Evolutionary conservation across 1,140 invertebrate genomes (phyloP).

Genomic region (Bradynema listronoti): DNA sequence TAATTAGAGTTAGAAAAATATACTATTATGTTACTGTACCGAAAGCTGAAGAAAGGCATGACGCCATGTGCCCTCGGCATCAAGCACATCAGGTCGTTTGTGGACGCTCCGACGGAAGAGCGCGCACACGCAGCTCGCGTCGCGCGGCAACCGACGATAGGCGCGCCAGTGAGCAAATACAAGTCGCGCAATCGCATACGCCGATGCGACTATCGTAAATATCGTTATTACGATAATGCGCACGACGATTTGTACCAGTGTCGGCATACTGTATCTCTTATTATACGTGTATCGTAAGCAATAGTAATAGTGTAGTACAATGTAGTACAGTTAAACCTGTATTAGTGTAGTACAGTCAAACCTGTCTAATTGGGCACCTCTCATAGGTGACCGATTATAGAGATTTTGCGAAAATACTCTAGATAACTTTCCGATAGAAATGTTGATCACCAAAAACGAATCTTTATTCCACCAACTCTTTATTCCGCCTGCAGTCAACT

Average conservation of each 20-base stretch:
- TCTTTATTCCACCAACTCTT: too few relatives aligned
- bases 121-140: too few relatives aligned
- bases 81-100: slow-evolving; percentile 10
- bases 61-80: slow-evolving; percentile 11
- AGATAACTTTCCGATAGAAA: too few relatives aligned
- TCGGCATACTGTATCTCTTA: slow-evolving; percentile 16
- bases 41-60: slow-evolving; percentile 23
- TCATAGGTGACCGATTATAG: too few relatives aligned
- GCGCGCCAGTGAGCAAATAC: not conserved
- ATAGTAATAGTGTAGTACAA: too few relatives aligned
- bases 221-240: slow-evolving; percentile 10
- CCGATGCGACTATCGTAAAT: slow-evolving; percentile 18
- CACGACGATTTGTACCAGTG: slow-evolving; percentile 15
- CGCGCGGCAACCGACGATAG: slow-evolving; percentile 4
- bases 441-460: too few relatives aligned
- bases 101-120: slow-evolving; percentile 17
- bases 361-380: too few relatives aligned
- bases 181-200: slow-evolving; percentile 14
- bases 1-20: slow-evolving; percentile 15
- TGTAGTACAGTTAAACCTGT: too few relatives aligned
- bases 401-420: too few relatives aligned
- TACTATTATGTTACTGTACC: slow-evolving; percentile 9
- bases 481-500: too few relatives aligned
- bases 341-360: too few relatives aligned
- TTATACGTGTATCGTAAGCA: too few relatives aligned